Percentiles rank a stretch among this genome's conserved stretches.
These are phyloP conservation scores for Drosophila greeni DNA, from an alignment of 2,888 invertebrate species.

Conservation along the genomic window DNA sequence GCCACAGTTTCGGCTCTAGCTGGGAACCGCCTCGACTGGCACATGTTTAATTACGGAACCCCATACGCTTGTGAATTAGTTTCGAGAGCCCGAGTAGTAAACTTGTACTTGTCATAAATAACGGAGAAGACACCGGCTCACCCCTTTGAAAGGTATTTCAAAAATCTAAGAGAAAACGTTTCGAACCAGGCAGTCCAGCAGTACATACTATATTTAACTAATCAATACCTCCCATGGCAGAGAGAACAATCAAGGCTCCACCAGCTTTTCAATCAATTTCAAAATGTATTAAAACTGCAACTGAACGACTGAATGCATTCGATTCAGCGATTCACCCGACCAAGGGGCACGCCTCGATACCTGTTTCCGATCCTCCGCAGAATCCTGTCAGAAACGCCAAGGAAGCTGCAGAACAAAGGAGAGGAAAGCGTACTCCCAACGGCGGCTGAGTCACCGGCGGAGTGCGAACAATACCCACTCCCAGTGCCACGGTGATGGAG, in stretches of 20 bases:
- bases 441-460: slow-evolving; percentile 20
- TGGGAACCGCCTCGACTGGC: slow-evolving; percentile 33
- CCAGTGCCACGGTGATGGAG: slow-evolving; percentile 12
- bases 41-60: slow-evolving; percentile 66
- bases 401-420: slow-evolving; percentile 20
- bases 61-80: slow-evolving; percentile 66
- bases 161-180: not conserved
- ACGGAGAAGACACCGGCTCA: slow-evolving; percentile 38
- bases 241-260: not conserved
- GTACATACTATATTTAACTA: not conserved
- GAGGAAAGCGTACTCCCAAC: slow-evolving; percentile 10
- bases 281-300: not conserved
- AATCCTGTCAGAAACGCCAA: slow-evolving; percentile 11
- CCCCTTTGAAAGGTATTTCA: not conserved
- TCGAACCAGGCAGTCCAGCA: too few relatives aligned
- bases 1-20: slow-evolving; percentile 26
- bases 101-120: slow-evolving; percentile 67
- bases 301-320: slow-evolving; percentile 7
- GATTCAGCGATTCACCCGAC: not conserved
- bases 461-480: slow-evolving; percentile 13
- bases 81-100: slow-evolving; percentile 48
- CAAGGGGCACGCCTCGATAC: slow-evolving; percentile 1
- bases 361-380: slow-evolving; percentile 17
- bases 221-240: not conserved
- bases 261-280: not conserved